Evolutionary conservation across 2,113 vertebrate species (phyloP), one percentile per base, ranked within the genome.

Genomic region (Microtus montanus): DNA sequence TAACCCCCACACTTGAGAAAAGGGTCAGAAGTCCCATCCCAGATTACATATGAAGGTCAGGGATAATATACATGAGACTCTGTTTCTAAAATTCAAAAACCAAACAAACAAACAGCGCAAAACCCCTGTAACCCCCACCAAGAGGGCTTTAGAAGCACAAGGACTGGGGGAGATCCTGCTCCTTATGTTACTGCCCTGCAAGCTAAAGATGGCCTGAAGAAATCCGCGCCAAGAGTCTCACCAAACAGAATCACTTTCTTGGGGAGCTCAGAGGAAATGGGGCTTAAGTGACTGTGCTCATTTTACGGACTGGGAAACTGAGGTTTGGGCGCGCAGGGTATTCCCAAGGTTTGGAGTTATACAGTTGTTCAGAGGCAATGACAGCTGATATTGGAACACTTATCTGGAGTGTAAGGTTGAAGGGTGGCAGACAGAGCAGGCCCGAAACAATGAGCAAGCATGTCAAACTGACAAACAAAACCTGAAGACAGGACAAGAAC

Each of bases 221-320:
- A 91, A 89, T 49, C n/a, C 5, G 85, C 47, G 74, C 74, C 44
- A 38, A 88, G 20, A 35, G 38, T 28, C 71, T 90, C 28, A 9
- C n/a, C 44, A 1, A 17, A 79, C 15, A 11, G 5, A 88, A 83
- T 41, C 15, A 54, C 8, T 28, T 13, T 71, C 33, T 89, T 38
- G 33, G 30, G 64, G 3, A 54, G 47, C 70, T 82, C 63, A 61
- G 82, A 92, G 92, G 41, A 88, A 92, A 63, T 7, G 5, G 61
- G 74, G 14, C 84, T 58, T 35, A 89, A 90, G 35, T 38, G 9
- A 74, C 17, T 33, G 47, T 82, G 26, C 12, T 90, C 30, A 44
- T 70, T 94, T 87, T 30, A 58, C 26, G 68, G 58, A 82, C 83
- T 75, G 73, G 79, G n/a, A 95, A 70, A 63, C 33, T 58, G 74